These are phyloP conservation scores for Drosophila merina DNA, from an alignment of 2,888 invertebrate species.

Conservation along the genomic window DNA sequence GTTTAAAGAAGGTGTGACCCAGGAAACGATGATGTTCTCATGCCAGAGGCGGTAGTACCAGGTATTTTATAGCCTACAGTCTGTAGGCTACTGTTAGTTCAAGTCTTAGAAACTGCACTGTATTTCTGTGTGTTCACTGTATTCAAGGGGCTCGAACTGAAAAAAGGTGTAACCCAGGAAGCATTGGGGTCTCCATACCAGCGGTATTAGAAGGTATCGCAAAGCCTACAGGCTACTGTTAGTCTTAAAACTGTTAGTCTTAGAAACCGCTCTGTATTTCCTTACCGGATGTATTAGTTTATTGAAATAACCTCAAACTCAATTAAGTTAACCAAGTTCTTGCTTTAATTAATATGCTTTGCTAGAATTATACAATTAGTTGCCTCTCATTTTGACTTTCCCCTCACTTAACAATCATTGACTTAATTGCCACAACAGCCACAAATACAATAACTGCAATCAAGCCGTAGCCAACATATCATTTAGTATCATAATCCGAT, in stretches of 20 bases:
- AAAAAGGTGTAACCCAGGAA: constrained; percentile 35
- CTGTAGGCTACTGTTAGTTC: too few relatives aligned
- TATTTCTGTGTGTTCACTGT: too few relatives aligned
- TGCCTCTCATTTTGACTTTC: constrained; percentile 44
- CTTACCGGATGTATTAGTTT: not conserved
- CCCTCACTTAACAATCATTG: constrained; percentile 35
- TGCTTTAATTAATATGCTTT: constrained; percentile 6
- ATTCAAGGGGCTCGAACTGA: too few relatives aligned
- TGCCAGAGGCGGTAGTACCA: too few relatives aligned
- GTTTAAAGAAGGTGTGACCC: constrained; percentile 26
- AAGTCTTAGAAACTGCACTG: too few relatives aligned
- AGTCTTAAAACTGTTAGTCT: not conserved
- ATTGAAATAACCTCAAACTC: not conserved
- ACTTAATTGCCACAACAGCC: constrained; percentile 18
- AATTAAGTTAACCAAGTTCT: not conserved
- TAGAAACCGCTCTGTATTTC: not conserved
- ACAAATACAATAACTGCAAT: constrained; percentile 64
- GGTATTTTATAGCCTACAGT: too few relatives aligned
- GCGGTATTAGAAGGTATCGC: too few relatives aligned
- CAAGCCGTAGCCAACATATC: constrained; percentile 43
- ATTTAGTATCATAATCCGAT: constrained; percentile 57
- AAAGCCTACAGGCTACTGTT: too few relatives aligned
- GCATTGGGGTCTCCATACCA: too few relatives aligned
- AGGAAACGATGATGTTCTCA: constrained; percentile 7
- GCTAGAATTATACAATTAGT: constrained; percentile 9